Evolutionary conservation across 2,797 vertebrate species (phyloP), one percentile per base, ranked within the genome.

Genomic region (Xyrichtys novacula): DNA sequence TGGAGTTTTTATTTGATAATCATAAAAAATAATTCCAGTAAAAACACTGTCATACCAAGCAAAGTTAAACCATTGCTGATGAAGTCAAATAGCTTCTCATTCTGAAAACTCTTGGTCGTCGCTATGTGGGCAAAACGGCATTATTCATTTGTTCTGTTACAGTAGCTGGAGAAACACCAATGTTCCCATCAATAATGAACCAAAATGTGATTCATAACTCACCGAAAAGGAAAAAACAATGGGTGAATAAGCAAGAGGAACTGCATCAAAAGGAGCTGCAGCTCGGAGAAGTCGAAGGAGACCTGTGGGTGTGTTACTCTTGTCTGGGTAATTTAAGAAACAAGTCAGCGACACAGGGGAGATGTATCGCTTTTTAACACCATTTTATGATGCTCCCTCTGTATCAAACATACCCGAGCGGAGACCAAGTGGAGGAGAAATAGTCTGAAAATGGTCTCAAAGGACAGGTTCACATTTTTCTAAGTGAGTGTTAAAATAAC

Each of bases 161-260:
- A 32, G 23, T 20, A 31, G 40, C 20, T 55, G 58, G 19, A 75
- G 55, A 12, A 19, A 62, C n/a, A 46, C 29, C 28, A 44, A 48
- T 12, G 1, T 58, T 52, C 46, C 26, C 49, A 40, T 46, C 26
- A 26, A 43, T 22, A 47, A 47, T 11, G 47, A 10, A 17, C 14
- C 19, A 60, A 22, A 57, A 26, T 61, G 25, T 64, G 65, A 81
- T 57, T 71, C 65, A 71, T 28, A 60, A 43, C 38, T 69, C 66
- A 40, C 9, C 15, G n/a, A 6, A 46, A 65, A 71, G 15, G 29
- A 11, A 6, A 43, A 39, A 64, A 42, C 20, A 53, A 69, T 42
- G 14, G 2, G 10, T 52, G 16, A 44, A 61, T 36, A 14, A 44
- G 38, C 3, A 43, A 23, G 20, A 48, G 10, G 20, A 36, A 54